phyloP scores from a whole-genome alignment of 2,797 vertebrate genomes.

The Cyclopterus lumpus region DNA sequence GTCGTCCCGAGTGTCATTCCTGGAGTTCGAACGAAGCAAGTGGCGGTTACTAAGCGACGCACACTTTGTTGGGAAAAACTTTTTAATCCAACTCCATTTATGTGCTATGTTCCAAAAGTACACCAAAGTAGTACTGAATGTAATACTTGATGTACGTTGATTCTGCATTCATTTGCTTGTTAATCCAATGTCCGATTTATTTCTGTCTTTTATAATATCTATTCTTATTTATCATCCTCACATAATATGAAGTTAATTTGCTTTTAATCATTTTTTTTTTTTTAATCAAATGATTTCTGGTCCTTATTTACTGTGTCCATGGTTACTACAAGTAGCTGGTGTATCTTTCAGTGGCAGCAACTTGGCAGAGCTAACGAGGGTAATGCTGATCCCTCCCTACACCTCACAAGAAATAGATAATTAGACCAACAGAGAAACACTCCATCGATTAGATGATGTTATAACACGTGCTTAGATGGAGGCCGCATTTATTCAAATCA shows the following conservation, averaged over 20 bases:
- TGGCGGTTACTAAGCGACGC: slow-evolving; percentile 16
- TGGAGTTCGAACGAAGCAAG: slow-evolving; percentile 4
- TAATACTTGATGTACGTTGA: neutral
- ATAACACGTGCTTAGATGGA: neutral
- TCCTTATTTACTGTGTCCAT: slow-evolving; percentile 41
- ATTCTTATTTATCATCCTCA: neutral
- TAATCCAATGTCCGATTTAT: neutral
- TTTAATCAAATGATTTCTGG: neutral
- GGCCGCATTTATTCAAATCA: neutral
- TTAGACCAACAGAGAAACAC: neutral
- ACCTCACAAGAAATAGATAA: neutral
- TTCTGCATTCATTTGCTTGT: neutral
- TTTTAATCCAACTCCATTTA: slow-evolving; percentile 17
- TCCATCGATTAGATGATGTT: neutral
- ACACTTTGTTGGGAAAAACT: slow-evolving; percentile 23
- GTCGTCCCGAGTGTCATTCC: slow-evolving; percentile 9
- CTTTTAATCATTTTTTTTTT: neutral
- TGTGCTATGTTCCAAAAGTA: neutral
- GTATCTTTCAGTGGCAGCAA: slow-evolving; percentile 1
- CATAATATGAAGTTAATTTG: slow-evolving; percentile 1
- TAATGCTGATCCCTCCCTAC: slow-evolving; percentile 16
- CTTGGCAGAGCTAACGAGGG: neutral
- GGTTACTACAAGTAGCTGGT: slow-evolving; percentile 32
- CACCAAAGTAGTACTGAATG: neutral
- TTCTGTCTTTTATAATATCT: neutral